Conservation (phyloP, 2,888 invertebrate species). For the Ptycholaimellus sp. region DNA sequence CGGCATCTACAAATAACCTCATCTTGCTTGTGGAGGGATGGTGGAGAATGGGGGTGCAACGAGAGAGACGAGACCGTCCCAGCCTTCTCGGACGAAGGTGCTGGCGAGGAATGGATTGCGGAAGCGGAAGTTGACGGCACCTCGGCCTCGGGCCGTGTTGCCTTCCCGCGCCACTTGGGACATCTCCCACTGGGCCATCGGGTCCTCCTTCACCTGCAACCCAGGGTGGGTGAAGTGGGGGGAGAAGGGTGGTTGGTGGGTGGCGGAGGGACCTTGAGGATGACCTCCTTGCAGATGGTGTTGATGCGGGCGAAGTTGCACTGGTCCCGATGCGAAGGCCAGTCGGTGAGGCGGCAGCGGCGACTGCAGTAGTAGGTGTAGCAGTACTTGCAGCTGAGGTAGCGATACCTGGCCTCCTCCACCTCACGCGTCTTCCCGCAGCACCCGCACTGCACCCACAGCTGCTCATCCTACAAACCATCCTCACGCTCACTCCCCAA, state of each 20-base stretch:
- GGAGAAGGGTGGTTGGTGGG: neutral
- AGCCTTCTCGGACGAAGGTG: too few relatives aligned
- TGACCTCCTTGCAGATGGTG: slow-evolving; percentile 48
- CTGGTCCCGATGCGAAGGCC: slow-evolving; percentile 70
- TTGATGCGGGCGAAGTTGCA: slow-evolving; percentile 73
- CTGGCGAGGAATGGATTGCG: slow-evolving; percentile 48
- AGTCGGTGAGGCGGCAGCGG: slow-evolving; percentile 65
- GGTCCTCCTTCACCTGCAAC: slow-evolving; percentile 27
- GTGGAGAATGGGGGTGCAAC: too few relatives aligned
- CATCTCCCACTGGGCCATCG: slow-evolving; percentile 37
- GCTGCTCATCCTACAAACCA: slow-evolving; percentile 10
- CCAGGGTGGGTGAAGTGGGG: neutral
- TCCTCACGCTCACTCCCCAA: neutral
- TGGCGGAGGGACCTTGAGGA: slow-evolving; percentile 25
- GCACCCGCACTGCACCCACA: slow-evolving; percentile 21
- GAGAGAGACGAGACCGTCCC: too few relatives aligned
- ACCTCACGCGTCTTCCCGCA: slow-evolving; percentile 27
- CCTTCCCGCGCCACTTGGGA: slow-evolving; percentile 61
- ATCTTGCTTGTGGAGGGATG: too few relatives aligned
- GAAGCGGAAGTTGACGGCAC: slow-evolving; percentile 71
- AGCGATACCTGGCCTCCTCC: slow-evolving; percentile 48
- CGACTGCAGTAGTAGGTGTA: slow-evolving; percentile 75
- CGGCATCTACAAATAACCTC: too few relatives aligned
- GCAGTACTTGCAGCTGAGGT: slow-evolving; percentile 82
- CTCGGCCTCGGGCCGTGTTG: slow-evolving; percentile 55